phyloP scores from a whole-genome alignment of 2,888 invertebrate species.

The Tachina fera region DNA sequence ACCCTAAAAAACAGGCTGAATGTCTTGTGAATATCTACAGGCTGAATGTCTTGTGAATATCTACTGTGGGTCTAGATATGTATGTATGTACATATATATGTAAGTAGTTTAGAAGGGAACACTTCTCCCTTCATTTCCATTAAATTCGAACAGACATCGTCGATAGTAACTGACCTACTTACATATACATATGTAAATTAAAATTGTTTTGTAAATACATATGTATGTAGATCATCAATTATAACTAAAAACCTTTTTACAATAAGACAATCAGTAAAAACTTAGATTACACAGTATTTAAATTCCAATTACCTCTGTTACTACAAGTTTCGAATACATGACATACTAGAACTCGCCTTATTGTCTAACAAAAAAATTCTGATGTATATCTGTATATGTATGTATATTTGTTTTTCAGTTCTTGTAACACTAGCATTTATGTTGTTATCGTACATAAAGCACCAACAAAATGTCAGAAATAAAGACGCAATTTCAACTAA shows the following conservation, averaged over 20 bases:
- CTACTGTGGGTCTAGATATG: no score
- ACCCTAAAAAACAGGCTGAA: no score
- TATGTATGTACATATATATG: no score
- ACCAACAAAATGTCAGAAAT: slow-evolving; percentile 31
- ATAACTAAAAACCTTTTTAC: slow-evolving; percentile 29
- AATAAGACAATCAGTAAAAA: slow-evolving; percentile 30
- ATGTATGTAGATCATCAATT: slow-evolving; percentile 51
- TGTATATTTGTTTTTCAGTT: slow-evolving; percentile 5
- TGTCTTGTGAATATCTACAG: no score
- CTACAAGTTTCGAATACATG: slow-evolving; percentile 8
- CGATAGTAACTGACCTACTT: slow-evolving; percentile 40
- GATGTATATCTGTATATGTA: no score
- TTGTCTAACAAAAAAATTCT: slow-evolving; percentile 41
- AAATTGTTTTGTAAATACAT: slow-evolving; percentile 35
- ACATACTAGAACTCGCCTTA: slow-evolving; percentile 41
- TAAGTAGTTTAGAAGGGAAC: no score
- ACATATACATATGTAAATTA: not conserved
- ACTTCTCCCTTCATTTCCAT: not conserved
- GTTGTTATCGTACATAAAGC: slow-evolving; percentile 45
- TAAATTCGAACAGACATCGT: not conserved
- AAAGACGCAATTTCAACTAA: slow-evolving; percentile 22
- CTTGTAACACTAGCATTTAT: slow-evolving; percentile 30
- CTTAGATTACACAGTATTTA: slow-evolving; percentile 44
- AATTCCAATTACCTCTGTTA: slow-evolving; percentile 41
- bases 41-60: no score